A percentile compares a stretch with the other conserved stretches of the same genome.
phyloP scores from a whole-genome alignment of 1,140 invertebrate genomes.

The Mya arenaria region DNA sequence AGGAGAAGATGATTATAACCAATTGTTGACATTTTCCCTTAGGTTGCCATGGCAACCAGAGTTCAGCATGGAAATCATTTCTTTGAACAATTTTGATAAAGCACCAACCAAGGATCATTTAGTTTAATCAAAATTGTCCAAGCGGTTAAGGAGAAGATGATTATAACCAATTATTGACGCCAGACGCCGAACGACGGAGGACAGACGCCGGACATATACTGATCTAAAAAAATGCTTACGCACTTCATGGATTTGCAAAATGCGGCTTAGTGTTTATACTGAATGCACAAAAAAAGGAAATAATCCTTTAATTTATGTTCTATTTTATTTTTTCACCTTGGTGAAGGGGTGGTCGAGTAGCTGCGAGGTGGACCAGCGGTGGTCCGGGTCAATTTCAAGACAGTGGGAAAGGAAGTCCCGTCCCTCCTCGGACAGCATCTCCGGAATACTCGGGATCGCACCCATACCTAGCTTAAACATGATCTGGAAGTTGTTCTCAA shows the following conservation, averaged over 20 bases:
- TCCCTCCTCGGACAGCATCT: constrained; percentile 89
- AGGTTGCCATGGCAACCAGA: too few species aligned
- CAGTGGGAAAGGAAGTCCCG: constrained; percentile 86
- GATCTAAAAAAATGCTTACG: background rate
- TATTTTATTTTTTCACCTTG: constrained; percentile 77
- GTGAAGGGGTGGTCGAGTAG: constrained; percentile 95
- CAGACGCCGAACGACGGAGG: too few species aligned
- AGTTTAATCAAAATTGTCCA: too few species aligned
- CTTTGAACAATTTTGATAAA: too few species aligned
- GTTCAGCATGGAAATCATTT: too few species aligned
- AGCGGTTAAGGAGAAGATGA: background rate
- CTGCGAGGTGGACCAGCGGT: constrained; percentile 91
- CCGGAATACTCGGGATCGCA: constrained; percentile 92
- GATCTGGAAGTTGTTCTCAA: constrained; percentile 79
- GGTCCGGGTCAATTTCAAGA: constrained; percentile 94
- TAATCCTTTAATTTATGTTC: background rate
- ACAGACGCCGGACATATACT: background rate
- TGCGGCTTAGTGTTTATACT: background rate
- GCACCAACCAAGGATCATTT: too few species aligned
- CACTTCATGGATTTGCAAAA: background rate
- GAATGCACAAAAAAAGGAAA: background rate
- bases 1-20: too few species aligned
- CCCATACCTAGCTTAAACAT: constrained; percentile 83
- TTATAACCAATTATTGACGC: background rate
- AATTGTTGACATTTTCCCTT: too few species aligned